A percentile compares a stretch with the other conserved stretches of the same genome.
phyloP scores from a whole-genome alignment of 1,140 invertebrate genomes.

The Neodiprion virginianus region DNA sequence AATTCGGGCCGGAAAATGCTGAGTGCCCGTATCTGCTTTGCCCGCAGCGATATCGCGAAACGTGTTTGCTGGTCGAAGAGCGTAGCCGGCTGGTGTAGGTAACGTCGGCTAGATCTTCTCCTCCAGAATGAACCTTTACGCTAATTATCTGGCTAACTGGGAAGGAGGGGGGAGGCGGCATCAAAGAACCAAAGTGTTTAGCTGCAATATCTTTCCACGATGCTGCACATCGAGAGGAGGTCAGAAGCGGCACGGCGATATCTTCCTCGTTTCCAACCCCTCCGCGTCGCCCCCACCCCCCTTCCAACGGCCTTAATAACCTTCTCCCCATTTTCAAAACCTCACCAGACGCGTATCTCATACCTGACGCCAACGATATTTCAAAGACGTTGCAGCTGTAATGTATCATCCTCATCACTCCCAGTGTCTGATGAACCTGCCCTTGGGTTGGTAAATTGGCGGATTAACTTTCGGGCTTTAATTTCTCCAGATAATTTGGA shows the following conservation, averaged over 20 bases:
- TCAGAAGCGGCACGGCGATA: neutral
- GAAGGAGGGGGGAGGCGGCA: slow-evolving; percentile 34
- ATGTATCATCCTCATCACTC: too few species aligned
- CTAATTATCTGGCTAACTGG: slow-evolving; percentile 46
- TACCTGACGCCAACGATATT: slow-evolving; percentile 3
- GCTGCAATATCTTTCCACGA: slow-evolving; percentile 52
- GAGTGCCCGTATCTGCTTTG: neutral
- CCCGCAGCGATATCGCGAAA: neutral
- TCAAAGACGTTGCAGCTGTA: neutral
- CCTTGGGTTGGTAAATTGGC: too few species aligned
- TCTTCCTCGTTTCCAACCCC: neutral
- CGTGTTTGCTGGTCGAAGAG: neutral
- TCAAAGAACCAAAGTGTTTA: slow-evolving; percentile 53
- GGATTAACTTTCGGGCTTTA: too few species aligned
- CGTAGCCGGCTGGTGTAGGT: neutral
- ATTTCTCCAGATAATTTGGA: too few species aligned
- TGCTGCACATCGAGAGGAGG: slow-evolving; percentile 39
- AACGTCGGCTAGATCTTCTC: neutral
- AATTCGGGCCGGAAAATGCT: neutral
- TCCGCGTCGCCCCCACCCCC: too few species aligned
- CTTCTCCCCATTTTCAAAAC: neutral
- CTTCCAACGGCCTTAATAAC: neutral
- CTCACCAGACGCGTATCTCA: neutral
- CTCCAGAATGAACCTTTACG: slow-evolving; percentile 49
- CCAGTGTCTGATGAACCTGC: too few species aligned